These are phyloP conservation scores for Muschampia plurimacula DNA, from an alignment of 2,888 invertebrate genomes.

Conservation along the genomic window DNA sequence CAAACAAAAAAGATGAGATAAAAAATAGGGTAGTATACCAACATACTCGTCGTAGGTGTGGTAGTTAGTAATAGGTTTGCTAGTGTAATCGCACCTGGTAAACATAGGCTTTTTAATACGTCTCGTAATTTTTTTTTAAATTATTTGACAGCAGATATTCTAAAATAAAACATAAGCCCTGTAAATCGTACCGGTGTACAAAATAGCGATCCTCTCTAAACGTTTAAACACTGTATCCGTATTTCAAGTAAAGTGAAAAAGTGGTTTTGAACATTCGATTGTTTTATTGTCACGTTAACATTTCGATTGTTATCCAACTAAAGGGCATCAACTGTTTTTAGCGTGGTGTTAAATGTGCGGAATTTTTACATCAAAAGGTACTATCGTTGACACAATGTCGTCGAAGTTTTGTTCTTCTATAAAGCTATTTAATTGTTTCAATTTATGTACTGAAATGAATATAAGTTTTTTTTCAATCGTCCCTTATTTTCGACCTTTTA, in stretches of 20 bases:
- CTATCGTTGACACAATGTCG: conserved; percentile 44
- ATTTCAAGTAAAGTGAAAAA: conserved; percentile 45
- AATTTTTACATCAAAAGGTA: conserved; percentile 52
- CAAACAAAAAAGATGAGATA: no score
- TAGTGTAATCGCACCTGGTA: no score
- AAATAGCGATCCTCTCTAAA: conserved; percentile 9
- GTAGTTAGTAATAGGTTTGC: no score
- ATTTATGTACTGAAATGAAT: neutral
- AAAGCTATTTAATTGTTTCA: neutral
- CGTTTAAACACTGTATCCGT: neutral
- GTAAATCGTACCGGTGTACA: neutral
- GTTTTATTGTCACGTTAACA: conserved; percentile 68
- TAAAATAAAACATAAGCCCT: neutral
- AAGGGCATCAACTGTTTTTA: conserved; percentile 57
- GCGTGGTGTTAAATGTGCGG: conserved; percentile 65
- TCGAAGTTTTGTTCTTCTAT: conserved; percentile 12
- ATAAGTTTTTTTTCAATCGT: no score
- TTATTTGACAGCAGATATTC: neutral
- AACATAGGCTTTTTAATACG: no score
- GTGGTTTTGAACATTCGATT: conserved; percentile 42
- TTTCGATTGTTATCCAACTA: conserved; percentile 76
- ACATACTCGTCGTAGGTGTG: no score
- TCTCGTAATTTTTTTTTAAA: neutral
- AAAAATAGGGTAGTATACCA: no score
- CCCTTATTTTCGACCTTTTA: no score